phyloP scores from a whole-genome alignment of 2,113 vertebrate genomes.

The Clarias batrachus region DNA sequence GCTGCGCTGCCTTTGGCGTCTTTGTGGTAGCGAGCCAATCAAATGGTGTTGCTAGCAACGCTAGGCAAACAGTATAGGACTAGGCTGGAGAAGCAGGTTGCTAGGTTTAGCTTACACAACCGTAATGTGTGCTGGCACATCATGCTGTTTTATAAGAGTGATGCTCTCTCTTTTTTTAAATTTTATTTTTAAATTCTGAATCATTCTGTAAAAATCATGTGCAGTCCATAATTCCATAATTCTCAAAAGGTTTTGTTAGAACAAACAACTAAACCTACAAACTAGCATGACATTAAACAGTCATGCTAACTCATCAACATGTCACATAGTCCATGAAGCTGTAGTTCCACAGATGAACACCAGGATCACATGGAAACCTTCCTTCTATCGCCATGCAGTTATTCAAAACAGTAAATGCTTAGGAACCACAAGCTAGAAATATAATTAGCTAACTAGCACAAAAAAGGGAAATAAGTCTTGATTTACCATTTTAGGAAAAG shows the following conservation, averaged over 20 bases:
- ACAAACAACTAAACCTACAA: not conserved
- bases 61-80: slow-evolving; percentile 9
- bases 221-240: no score
- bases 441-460: not conserved
- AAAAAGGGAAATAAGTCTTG: not conserved
- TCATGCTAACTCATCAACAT: not conserved
- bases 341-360: not conserved
- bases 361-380: not conserved
- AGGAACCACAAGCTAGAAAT: not conserved
- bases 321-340: not conserved
- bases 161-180: no score
- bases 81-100: not conserved
- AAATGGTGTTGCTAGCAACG: slow-evolving; percentile 27
- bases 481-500: not conserved
- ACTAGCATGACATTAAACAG: not conserved
- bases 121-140: not conserved
- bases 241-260: not conserved
- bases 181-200: no score
- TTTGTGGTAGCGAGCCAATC: slow-evolving; percentile 10
- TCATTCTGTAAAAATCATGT: not conserved
- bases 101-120: slow-evolving; percentile 23
- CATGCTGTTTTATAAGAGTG: not conserved
- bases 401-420: not conserved
- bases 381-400: not conserved
- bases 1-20: not conserved